Evolutionary conservation across 2,113 vertebrate species (phyloP), one percentile per base, ranked within the genome.

Genomic region (Psettodes erumei): DNA sequence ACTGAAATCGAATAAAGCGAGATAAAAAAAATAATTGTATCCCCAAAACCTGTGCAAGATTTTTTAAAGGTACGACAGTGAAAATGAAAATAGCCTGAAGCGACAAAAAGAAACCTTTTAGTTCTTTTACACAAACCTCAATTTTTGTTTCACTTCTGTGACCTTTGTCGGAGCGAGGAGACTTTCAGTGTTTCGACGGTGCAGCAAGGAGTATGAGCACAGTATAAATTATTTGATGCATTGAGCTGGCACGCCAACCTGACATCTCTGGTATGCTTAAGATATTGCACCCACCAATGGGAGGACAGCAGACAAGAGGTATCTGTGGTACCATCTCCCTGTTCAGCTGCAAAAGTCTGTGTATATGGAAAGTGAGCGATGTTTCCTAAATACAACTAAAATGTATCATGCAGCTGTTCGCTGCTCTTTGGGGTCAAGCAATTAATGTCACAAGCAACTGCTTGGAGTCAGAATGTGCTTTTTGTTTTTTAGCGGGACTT

Each of bases 361-460:
- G 8, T 12, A 51, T 43, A n/a, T 12, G 19, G 12, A 3, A 35
- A 16, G 21, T 71, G 43, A 58, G 51, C 30, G 30, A 35, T 51
- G 33, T 19, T 71, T 62, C 38, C 25, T 23, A 27, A 48, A 1
- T 3, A n/a, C 37, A 18, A 51, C 12, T 47, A 62, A 72, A 80
- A 81, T 63, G 35, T 23, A 28, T 55, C 25, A 7, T 70, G 58
- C 33, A 71, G 48, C 51, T 64, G 50, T 70, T 81, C 38, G 56
- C 27, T 28, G 33, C 19, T 21, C 11, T 68, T 48, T 60, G 6
- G 21, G 55, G 33, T 71, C 40, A 47, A 56, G 38, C 27, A 47
- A 71, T 84, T 64, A 58, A 70, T 75, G 45, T 33, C 30, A n/a
- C 54, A 77, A 21, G 21, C 23, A 66, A 42, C 12, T 55, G 60